Evolutionary conservation across 1,140 invertebrate species (phyloP).

Genomic region (Himalopsyche phryganea): DNA sequence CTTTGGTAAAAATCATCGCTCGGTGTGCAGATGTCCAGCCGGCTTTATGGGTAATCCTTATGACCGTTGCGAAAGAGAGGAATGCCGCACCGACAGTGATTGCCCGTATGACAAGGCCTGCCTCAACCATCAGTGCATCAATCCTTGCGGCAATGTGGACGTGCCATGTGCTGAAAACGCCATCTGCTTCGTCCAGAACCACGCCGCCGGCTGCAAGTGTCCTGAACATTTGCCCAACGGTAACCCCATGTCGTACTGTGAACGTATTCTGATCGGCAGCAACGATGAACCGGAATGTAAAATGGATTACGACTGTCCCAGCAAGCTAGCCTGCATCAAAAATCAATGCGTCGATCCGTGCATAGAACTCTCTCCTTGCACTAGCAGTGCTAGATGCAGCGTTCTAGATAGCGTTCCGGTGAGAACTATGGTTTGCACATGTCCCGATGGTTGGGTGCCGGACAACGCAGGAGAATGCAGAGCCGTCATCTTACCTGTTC

Average conservation of each 20-base stretch:
- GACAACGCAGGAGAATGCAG: slow-evolving; percentile 72
- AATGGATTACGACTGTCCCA: slow-evolving; percentile 75
- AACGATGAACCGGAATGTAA: slow-evolving; percentile 67
- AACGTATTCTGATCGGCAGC: slow-evolving; percentile 47
- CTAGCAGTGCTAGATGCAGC: slow-evolving; percentile 66
- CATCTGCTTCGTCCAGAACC: slow-evolving; percentile 72
- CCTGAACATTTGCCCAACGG: slow-evolving; percentile 70
- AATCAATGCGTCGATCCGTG: slow-evolving; percentile 78
- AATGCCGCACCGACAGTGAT: slow-evolving; percentile 74
- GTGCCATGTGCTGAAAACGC: slow-evolving; percentile 77
- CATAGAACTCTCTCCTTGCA: slow-evolving; percentile 67
- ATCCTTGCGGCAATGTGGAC: slow-evolving; percentile 63
- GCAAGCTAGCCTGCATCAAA: slow-evolving; percentile 74
- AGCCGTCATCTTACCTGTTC: slow-evolving; percentile 63
- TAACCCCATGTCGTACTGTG: slow-evolving; percentile 75
- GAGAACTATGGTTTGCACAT: slow-evolving; percentile 79
- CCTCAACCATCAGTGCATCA: slow-evolving; percentile 65
- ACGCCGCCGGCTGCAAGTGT: slow-evolving; percentile 71
- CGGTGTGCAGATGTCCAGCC: slow-evolving; percentile 69
- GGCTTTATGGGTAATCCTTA: slow-evolving; percentile 74
- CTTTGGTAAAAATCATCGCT: slow-evolving; percentile 69
- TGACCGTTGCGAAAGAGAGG: slow-evolving; percentile 70
- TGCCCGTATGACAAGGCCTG: slow-evolving; percentile 71
- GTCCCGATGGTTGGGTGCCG: slow-evolving; percentile 77
- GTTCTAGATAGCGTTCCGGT: slow-evolving; percentile 79